These are phyloP conservation scores for Melikaiella ostensackeni DNA, from an alignment of 2,888 invertebrate species.

Conservation along the genomic window DNA sequence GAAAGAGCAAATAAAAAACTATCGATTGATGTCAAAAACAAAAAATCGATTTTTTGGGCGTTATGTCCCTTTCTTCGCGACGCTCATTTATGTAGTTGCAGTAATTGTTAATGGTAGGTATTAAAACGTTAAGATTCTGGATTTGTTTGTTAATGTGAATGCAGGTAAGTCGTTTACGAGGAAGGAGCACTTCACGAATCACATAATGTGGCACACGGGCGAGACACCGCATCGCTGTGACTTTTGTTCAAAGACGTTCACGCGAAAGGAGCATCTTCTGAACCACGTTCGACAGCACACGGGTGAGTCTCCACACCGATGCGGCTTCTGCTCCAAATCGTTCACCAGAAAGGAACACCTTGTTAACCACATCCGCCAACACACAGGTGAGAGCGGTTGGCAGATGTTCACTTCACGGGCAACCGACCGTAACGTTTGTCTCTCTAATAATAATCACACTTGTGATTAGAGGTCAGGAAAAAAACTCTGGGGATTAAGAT, in stretches of 20 bases:
- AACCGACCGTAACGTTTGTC: slow-evolving; percentile 64
- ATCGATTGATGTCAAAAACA: too few relatives aligned
- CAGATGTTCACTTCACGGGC: slow-evolving; percentile 73
- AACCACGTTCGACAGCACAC: slow-evolving; percentile 89
- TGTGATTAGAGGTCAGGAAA: neutral
- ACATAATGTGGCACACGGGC: slow-evolving; percentile 92
- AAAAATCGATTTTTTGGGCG: too few relatives aligned
- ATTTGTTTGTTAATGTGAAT: slow-evolving; percentile 37
- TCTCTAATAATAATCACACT: slow-evolving; percentile 58
- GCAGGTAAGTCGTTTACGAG: slow-evolving; percentile 88
- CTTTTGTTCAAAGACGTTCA: slow-evolving; percentile 89
- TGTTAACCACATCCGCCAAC: slow-evolving; percentile 90
- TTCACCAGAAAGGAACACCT: slow-evolving; percentile 93
- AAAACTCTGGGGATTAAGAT: slow-evolving; percentile 44
- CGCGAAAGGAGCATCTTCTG: slow-evolving; percentile 86
- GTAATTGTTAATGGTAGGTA: neutral
- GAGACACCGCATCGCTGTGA: slow-evolving; percentile 89
- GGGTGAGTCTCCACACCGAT: slow-evolving; percentile 90
- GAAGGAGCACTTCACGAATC: slow-evolving; percentile 94
- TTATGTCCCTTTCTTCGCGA: too few relatives aligned
- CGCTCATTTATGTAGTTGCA: too few relatives aligned
- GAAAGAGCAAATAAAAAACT: too few relatives aligned
- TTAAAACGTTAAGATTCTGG: neutral
- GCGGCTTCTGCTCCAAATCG: slow-evolving; percentile 91
- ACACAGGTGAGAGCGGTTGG: slow-evolving; percentile 80